These are phyloP conservation scores for Acanthopleura granulata DNA, from an alignment of 2,888 invertebrate species.

Conservation along the genomic window DNA sequence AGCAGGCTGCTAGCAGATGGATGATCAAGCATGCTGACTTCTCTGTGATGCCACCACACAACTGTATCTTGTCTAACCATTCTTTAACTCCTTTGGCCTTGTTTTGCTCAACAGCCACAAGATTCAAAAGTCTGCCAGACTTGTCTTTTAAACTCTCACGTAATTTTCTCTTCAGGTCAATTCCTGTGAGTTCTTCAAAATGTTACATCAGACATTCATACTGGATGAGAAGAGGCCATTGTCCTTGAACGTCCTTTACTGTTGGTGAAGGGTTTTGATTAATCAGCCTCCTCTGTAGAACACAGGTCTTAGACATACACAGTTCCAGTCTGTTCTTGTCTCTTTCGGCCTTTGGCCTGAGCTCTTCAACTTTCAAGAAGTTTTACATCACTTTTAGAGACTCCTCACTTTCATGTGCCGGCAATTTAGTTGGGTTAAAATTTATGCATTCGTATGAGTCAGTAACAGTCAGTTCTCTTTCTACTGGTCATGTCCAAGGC, in stretches of 20 bases:
- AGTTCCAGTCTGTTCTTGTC: neutral
- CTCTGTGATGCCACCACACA: neutral
- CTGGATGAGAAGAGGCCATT: constrained; percentile 16
- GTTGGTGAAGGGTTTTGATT: constrained; percentile 4
- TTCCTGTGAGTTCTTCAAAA: constrained; percentile 11
- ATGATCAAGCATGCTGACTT: neutral
- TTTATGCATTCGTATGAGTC: neutral
- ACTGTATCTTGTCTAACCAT: neutral
- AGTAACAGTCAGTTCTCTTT: neutral
- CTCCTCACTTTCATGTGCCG: neutral
- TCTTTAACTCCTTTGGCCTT: constrained; percentile 13
- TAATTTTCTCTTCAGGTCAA: constrained; percentile 14
- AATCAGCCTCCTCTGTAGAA: constrained; percentile 1
- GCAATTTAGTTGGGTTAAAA: neutral
- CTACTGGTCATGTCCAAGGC: neutral
- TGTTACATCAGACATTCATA: constrained; percentile 11
- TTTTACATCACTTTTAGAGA: neutral
- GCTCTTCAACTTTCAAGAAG: too few relatives aligned
- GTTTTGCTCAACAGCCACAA: neutral
- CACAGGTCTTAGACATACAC: neutral
- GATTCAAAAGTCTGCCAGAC: neutral
- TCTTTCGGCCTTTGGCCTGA: constrained; percentile 6
- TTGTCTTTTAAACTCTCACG: constrained; percentile 8
- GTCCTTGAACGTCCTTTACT: neutral
- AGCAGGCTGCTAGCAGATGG: constrained; percentile 1